Evolutionary conservation across 1,140 invertebrate genomes (phyloP).

Genomic region (Probaryconus sp.): DNA sequence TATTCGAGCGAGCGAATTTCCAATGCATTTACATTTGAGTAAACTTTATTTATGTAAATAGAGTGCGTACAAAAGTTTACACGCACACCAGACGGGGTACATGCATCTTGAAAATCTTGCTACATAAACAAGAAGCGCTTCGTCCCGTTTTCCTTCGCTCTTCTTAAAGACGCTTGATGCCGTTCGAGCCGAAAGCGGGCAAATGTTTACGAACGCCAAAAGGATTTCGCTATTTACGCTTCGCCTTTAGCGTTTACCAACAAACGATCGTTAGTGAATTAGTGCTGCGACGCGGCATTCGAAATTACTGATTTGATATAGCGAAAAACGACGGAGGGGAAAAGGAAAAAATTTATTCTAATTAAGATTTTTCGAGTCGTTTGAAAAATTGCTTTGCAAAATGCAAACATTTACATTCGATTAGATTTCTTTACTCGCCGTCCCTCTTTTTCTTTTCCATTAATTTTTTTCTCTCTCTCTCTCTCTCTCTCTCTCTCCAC

Average conservation of each 20-base stretch:
- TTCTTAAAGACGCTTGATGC: slow-evolving; percentile 41
- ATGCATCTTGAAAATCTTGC: neutral
- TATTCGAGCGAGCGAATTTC: too few relatives aligned
- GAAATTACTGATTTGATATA: slow-evolving; percentile 27
- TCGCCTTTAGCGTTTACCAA: slow-evolving; percentile 51
- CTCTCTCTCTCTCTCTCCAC: neutral
- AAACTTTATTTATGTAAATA: slow-evolving; percentile 12
- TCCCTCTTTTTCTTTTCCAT: slow-evolving; percentile 21
- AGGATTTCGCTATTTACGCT: slow-evolving; percentile 63
- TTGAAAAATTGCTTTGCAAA: slow-evolving; percentile 4
- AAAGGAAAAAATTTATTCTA: too few relatives aligned
- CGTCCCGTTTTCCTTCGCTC: slow-evolving; percentile 7
- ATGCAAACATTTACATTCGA: slow-evolving; percentile 72
- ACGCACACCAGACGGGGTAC: neutral
- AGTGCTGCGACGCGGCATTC: slow-evolving; percentile 46
- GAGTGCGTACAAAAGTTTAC: too few relatives aligned
- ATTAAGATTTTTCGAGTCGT: neutral
- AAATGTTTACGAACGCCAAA: slow-evolving; percentile 67
- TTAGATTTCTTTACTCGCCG: slow-evolving; percentile 55
- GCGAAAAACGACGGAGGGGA: too few relatives aligned
- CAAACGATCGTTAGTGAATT: slow-evolving; percentile 60
- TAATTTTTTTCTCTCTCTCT: slow-evolving; percentile 6
- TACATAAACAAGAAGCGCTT: slow-evolving; percentile 8
- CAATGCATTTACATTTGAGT: neutral
- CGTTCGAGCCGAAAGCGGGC: slow-evolving; percentile 43